phyloP scores from a whole-genome alignment of 2,113 vertebrate genomes.

The Anhinga anhinga region DNA sequence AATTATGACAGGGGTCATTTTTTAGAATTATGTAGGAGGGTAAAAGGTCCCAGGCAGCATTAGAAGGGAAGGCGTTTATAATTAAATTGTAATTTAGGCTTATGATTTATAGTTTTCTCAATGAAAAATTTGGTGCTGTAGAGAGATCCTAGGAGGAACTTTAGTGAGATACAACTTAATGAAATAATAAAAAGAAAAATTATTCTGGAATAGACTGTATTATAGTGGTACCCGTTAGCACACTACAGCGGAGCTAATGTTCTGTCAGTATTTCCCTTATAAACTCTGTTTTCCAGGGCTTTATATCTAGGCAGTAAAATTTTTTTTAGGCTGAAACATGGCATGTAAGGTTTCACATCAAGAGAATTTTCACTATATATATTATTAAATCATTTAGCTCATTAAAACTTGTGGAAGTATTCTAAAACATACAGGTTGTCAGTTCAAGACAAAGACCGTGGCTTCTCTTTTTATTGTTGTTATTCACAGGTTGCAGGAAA shows the following conservation, averaged over 20 bases:
- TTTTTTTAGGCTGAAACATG: not conserved
- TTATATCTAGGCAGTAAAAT: not conserved
- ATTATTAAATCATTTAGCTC: not conserved
- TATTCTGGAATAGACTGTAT: constrained; percentile 75
- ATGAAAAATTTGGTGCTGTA: constrained; percentile 84
- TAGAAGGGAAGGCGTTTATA: constrained; percentile 94
- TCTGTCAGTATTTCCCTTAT: constrained; percentile 34
- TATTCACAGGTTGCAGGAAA: not conserved
- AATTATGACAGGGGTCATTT: constrained; percentile 91
- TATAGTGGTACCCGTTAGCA: constrained; percentile 28
- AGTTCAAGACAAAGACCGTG: not conserved
- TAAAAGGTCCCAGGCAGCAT: constrained; percentile 94
- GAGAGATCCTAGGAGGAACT: constrained; percentile 81
- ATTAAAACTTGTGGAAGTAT: not conserved
- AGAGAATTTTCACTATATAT: not conserved
- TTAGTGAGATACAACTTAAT: constrained; percentile 92
- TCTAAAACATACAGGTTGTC: not conserved
- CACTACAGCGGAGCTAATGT: constrained; percentile 19
- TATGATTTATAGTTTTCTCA: constrained; percentile 88
- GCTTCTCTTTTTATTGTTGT: not conserved
- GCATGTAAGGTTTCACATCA: not conserved
- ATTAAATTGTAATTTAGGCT: constrained; percentile 99
- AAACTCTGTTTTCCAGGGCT: not conserved
- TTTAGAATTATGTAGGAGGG: constrained; percentile 98
- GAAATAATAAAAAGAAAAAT: constrained; percentile 95